phyloP scores from a whole-genome alignment of 2,888 invertebrate species.

The Helicoverpa assulta region DNA sequence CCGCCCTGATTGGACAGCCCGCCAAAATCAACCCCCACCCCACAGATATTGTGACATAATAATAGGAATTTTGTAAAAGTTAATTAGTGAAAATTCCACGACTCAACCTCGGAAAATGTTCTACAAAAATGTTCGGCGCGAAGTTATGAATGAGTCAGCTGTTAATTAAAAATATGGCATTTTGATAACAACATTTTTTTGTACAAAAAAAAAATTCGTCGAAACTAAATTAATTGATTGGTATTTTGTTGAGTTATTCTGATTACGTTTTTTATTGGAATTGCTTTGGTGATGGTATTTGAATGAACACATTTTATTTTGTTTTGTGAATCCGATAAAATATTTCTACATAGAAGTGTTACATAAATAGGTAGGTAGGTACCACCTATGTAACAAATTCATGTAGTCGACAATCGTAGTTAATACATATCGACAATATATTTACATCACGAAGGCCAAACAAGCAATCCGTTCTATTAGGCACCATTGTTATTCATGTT shows the following conservation, averaged over 20 bases:
- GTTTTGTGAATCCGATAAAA: too few species aligned
- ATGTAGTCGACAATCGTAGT: too few species aligned
- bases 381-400: too few species aligned
- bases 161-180: constrained; percentile 45
- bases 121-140: constrained; percentile 34
- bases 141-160: constrained; percentile 22
- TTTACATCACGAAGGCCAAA: neutral
- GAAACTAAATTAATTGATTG: constrained; percentile 26
- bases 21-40: constrained; percentile 29
- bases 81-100: constrained; percentile 46
- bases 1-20: constrained; percentile 40
- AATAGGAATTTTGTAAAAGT: constrained; percentile 51
- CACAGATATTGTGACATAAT: constrained; percentile 41
- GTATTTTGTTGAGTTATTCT: constrained; percentile 20
- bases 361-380: too few species aligned
- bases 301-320: too few species aligned
- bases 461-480: neutral
- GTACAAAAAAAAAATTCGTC: neutral
- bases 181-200: constrained; percentile 20
- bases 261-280: constrained; percentile 4
- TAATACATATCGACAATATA: too few species aligned
- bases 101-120: constrained; percentile 23
- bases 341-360: too few species aligned
- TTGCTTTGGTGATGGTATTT: neutral
- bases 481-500: constrained; percentile 2